Base-by-base conservation (phyloP, 2,888 invertebrate genomes). In the Smittia sp. region DNA sequence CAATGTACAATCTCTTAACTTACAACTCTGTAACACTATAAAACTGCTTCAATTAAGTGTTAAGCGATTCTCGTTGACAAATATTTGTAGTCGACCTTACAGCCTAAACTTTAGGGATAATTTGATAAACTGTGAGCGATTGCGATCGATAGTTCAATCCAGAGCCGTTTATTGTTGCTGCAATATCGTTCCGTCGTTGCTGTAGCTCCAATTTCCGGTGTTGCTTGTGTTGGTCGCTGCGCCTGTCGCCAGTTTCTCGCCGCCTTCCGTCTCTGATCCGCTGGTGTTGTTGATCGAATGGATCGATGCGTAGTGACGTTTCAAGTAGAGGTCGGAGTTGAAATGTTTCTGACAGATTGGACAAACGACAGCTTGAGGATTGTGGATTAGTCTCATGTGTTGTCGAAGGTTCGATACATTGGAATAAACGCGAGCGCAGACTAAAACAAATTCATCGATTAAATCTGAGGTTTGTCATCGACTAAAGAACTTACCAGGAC, bases 381-480 rank as follows among this genome's bases (percentile, higher is more conserved):
- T 86, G 81, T 88, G 87, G 80, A 88, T 87, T 77, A 87, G 84
- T 81, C 87, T 86, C 83, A 88, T 86, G 82, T 88, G 87, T 79
- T 88, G 87, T 76, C 87, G 84, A 77, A 87, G 84, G 82, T 88
- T 87, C 77, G 87, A 87, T 78, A 87, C 83, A 82, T 87, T 87
- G 83, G 86, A 87, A 84, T 87, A 87, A 79, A 86, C 85, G 79
- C 86, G 85, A 79, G 86, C 86, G 83, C 87, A 88, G 80, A 86
- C 46, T 46, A 46, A 46, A 13, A 62, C n/a, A 22, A 62, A 62
- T 39, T 39, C 39, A 13, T 46, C 46, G n/a, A 46, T n/a, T n/a
- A 46, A 46, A 46, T 46, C 2, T 46, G n/a, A 46, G 2, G 2
- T n/a, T 46, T 46, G n/a, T n/a, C n/a, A n/a, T n/a, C n/a, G n/a